phyloP scores from a whole-genome alignment of 2,113 vertebrate genomes.

The Calyptomena viridis region DNA sequence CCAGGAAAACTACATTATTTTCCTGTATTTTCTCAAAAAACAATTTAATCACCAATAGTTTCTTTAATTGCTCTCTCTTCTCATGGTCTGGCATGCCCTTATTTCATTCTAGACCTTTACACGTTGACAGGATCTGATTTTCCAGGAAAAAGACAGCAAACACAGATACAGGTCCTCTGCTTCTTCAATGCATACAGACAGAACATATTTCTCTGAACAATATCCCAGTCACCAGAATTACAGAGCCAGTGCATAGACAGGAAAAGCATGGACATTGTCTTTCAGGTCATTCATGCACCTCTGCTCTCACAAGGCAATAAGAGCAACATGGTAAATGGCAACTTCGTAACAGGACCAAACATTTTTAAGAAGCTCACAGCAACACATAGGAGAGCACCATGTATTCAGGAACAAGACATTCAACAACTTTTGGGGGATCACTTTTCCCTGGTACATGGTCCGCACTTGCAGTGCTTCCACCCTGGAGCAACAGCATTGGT shows the following conservation, averaged over 20 bases:
- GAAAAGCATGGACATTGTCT: background rate
- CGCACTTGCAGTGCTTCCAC: background rate
- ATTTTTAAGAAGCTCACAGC: background rate
- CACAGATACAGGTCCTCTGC: background rate
- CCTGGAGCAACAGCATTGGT: background rate
- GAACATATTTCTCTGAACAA: background rate
- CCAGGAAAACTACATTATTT: background rate
- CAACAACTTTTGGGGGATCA: background rate
- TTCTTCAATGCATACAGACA: background rate
- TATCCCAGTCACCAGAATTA: background rate
- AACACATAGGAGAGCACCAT: background rate
- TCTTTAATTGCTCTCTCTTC: background rate
- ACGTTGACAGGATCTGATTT: background rate
- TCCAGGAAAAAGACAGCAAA: background rate
- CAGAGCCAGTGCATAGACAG: background rate
- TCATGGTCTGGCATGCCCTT: background rate
- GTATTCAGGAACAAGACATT: background rate
- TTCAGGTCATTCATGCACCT: accelerated
- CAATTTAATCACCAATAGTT: background rate
- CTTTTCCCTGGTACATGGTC: background rate
- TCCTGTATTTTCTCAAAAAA: background rate
- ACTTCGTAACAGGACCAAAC: background rate
- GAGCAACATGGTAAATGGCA: accelerated
- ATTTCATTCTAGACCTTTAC: background rate
- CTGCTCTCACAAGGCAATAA: background rate